phyloP scores from a whole-genome alignment of 2,113 vertebrate genomes.

The Semicossyphus pulcher region DNA sequence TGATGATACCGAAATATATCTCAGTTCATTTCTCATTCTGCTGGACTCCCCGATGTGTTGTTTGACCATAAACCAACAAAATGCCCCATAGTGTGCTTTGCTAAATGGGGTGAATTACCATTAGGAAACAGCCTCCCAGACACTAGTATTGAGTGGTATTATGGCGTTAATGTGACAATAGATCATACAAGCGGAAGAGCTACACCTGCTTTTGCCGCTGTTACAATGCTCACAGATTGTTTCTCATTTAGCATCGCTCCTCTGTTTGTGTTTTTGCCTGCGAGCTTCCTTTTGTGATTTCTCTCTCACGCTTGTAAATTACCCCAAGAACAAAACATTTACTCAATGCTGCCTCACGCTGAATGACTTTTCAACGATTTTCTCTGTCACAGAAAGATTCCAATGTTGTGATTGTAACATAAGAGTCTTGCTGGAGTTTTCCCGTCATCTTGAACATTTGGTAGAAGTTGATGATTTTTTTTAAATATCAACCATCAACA shows the following conservation, averaged over 20 bases:
- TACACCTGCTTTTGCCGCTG: slow-evolving; percentile 1
- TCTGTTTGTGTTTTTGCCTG: background rate
- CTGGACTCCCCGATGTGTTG: slow-evolving; percentile 42
- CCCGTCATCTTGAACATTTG: no score
- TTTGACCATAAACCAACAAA: slow-evolving; percentile 67
- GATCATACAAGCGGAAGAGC: slow-evolving; percentile 32
- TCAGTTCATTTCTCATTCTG: slow-evolving; percentile 52
- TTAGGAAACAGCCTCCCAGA: slow-evolving; percentile 43
- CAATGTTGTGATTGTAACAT: no score
- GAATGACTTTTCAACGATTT: background rate
- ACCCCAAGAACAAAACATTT: background rate
- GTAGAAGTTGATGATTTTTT: no score
- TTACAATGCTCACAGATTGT: background rate
- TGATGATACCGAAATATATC: slow-evolving; percentile 35
- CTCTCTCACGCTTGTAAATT: background rate
- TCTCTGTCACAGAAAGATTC: background rate
- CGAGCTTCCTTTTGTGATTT: background rate
- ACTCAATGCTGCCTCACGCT: background rate
- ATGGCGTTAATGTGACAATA: slow-evolving; percentile 40
- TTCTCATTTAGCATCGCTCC: background rate
- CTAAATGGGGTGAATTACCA: slow-evolving; percentile 70
- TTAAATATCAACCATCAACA: no score
- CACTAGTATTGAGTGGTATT: slow-evolving; percentile 36
- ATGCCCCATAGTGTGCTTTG: slow-evolving; percentile 51
- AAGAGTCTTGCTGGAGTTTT: background rate